Evolutionary conservation across 1,140 invertebrate species (phyloP).

Genomic region (Euglossa dilemma): DNA sequence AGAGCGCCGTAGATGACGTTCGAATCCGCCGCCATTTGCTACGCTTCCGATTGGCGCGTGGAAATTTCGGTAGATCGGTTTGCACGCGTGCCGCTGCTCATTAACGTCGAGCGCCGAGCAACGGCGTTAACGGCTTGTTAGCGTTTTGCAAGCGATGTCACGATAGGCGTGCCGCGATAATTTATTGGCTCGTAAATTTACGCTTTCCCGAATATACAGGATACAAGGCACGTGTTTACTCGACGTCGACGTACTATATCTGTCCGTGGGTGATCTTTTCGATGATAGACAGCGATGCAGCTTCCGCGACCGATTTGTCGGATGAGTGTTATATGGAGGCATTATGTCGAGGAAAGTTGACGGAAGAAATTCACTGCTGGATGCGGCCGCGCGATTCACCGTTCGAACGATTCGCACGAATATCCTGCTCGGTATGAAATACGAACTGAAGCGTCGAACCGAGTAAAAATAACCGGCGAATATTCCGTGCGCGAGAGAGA

Average conservation of each 20-base stretch:
- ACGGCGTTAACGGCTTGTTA: conserved; percentile 76
- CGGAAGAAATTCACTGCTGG: background rate
- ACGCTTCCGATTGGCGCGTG: background rate
- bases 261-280: conserved; percentile 37
- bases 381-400: background rate
- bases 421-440: too few relatives aligned
- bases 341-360: background rate
- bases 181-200: conserved; percentile 80
- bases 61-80: conserved; percentile 23
- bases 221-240: conserved; percentile 22
- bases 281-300: conserved; percentile 17
- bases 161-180: conserved; percentile 72
- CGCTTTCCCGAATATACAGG: conserved; percentile 76
- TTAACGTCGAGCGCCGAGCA: conserved; percentile 67
- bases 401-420: too few relatives aligned
- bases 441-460: too few relatives aligned
- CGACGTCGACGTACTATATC: conserved; percentile 8
- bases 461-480: background rate
- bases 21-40: background rate
- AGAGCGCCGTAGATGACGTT: background rate
- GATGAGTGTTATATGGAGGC: conserved; percentile 1
- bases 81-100: conserved; percentile 61
- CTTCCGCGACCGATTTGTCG: conserved; percentile 51
- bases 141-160: conserved; percentile 70
- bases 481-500: background rate